Evolutionary conservation across 2,888 invertebrate genomes (phyloP).

Genomic region (Brenthis hecate): DNA sequence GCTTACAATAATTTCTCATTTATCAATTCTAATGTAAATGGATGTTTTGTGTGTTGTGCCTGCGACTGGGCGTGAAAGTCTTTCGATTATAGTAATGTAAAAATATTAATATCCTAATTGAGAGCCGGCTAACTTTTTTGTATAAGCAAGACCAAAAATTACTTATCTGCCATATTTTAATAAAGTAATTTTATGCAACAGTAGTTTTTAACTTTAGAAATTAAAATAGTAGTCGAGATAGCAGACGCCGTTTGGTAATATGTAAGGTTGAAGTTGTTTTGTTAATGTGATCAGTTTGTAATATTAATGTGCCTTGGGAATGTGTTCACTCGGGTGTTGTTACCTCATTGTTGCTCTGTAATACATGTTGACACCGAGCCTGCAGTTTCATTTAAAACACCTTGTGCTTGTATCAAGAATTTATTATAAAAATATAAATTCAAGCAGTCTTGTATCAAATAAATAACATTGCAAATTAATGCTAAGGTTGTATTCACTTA

Average conservation of each 20-base stretch:
- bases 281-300: slow-evolving; percentile 6
- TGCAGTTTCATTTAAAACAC: slow-evolving; percentile 17
- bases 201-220: not conserved
- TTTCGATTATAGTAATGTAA: slow-evolving; percentile 1
- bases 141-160: slow-evolving; percentile 3
- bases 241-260: not conserved
- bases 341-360: slow-evolving; percentile 58
- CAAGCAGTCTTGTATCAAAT: slow-evolving; percentile 33
- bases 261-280: not conserved
- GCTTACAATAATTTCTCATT: too few relatives aligned
- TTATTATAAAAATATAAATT: slow-evolving; percentile 35
- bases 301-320: slow-evolving; percentile 51
- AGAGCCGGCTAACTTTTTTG: slow-evolving; percentile 8
- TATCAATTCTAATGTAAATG: too few relatives aligned
- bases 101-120: not conserved
- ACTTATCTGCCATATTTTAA: slow-evolving; percentile 15
- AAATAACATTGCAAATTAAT: slow-evolving; percentile 1
- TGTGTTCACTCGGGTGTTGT: slow-evolving; percentile 55
- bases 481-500: not conserved
- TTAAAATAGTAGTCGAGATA: not conserved
- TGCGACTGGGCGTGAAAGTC: not conserved
- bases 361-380: slow-evolving; percentile 29
- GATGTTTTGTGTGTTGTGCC: too few relatives aligned
- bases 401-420: slow-evolving; percentile 1
- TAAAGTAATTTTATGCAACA: not conserved